Evolutionary conservation across 64 coral and sea anemone genomes (phyloP), one percentile per base, ranked within the genome.

Genomic region (Cladopsammia gracilis): DNA sequence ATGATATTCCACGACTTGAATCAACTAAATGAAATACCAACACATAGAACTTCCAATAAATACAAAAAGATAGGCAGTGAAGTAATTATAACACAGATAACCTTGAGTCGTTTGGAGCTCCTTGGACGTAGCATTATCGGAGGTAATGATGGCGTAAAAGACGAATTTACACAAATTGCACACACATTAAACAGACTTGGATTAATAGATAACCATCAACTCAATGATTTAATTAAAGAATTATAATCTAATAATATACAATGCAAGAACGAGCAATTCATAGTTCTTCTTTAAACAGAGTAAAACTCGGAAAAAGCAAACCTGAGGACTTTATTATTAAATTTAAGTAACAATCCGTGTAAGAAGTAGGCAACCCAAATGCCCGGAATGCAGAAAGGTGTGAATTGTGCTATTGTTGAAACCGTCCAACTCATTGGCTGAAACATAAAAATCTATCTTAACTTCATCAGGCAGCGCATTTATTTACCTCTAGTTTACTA

Each of bases 21-120:
- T 71, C 23, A 11, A 58, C 18, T 94, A 10, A 52, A 62, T 72
- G 64, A 72, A 5, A 79, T 94, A 19, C 92, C 92, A 59, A 88
- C 82, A 25, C 92, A 94, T 34, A 34, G 34, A 34, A 34, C 34
- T 34, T 34, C 34, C 34, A 34, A 34, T 1, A 34, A 34, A 34
- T 34, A 34, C 34, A 34, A 34, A 34, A 34, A 34, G 34, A 34
- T 34, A 34, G 34, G 34, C 34, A 34, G 34, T 34, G 34, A 2
- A 34, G 34, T 34, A 34, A 1, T 34, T 34, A 34, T 34, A 88
- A 93, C 50, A 71, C 73, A 3, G 7, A 52, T n/a, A 75, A 88
- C 25, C 34, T 3, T 93, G 0, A 5, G 8, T 0, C n/a, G 83
- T 4, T 1, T 88, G 0, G 92, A 88, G 52, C 15, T 88, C 0